Conservation (phyloP, 1,140 invertebrate genomes). For the Rhagoletis pomonella region DNA sequence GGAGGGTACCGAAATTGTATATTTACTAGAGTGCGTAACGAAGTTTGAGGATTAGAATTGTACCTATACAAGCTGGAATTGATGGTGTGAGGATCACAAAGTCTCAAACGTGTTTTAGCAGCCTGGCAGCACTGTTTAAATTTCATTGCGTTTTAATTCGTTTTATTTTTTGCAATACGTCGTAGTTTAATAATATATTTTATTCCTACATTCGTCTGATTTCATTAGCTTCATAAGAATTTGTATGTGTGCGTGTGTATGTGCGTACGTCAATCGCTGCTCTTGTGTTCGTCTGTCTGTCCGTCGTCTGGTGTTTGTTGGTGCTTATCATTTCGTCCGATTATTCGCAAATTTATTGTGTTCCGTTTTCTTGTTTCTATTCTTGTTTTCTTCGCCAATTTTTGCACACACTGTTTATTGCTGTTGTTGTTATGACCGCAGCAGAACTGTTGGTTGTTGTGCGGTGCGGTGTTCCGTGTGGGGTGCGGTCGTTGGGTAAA, state of each 20-base stretch:
- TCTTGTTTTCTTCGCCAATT: neutral
- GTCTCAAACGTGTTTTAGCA: neutral
- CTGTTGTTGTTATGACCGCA: constrained; percentile 25
- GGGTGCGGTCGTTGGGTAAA: constrained; percentile 4
- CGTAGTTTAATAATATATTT: neutral
- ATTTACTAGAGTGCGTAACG: neutral
- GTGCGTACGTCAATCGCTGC: neutral
- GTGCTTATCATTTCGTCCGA: constrained; percentile 18
- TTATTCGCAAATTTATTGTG: neutral
- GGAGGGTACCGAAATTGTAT: neutral
- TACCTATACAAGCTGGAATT: neutral
- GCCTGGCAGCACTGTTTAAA: neutral
- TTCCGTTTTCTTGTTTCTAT: neutral
- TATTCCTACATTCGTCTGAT: neutral
- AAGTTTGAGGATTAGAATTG: neutral
- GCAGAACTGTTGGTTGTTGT: neutral
- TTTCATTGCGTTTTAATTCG: neutral
- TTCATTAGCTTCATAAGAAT: neutral
- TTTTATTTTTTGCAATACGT: constrained; percentile 6
- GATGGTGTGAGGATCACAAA: neutral
- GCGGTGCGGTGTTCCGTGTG: constrained; percentile 6
- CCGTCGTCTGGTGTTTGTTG: constrained; percentile 20
- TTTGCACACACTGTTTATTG: constrained; percentile 4
- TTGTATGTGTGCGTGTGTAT: neutral
- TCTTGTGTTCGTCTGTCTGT: neutral